Evolutionary conservation across 2,888 invertebrate species (phyloP), one percentile per base, ranked within the genome.

Genomic region (Hydrotaea cyrtoneurina): DNA sequence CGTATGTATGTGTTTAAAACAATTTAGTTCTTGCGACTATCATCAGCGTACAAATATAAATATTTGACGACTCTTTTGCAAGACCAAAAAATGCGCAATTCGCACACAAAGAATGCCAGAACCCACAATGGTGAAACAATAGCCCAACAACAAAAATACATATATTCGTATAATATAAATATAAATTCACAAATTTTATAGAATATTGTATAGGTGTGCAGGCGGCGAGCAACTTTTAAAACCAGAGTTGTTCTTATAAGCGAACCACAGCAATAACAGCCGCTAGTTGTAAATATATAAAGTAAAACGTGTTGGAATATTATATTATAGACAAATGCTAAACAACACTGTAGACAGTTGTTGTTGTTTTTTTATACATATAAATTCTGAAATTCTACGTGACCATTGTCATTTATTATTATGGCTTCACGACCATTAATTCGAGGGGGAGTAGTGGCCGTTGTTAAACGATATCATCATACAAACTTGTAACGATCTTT

Each of bases 61-160:
- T 50, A 50, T 50, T 39, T n/a, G 50, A 50, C n/a, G n/a, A 50
- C 50, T 50, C 50, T 50, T 50, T 50, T n/a, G 39, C n/a, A 50
- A 50, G 50, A 4, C n/a, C 2, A 59, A 59, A 59, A 59, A 23
- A 55, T 59, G 59, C 59, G 59, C 59, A 59, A 13, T 59, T 59
- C 59, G 23, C 55, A 59, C 21, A 59, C 15, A 26, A 55, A 59
- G 23, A 59, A 59, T 59, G 59, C 26, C 26, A 23, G 4, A 59
- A 59, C 2, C 50, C 50, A 50, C 59, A 13, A 59, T 23, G 23
- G 11, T 26, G 26, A 59, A 26, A 59, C 55, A 55, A 55, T 21
- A 26, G 26, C 11, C 55, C n/a, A n/a, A n/a, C n/a, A n/a, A n/a
- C n/a, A n/a, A n/a, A 31, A 31, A 31, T 4, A 31, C 7, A 4